Percentiles rank a stretch among this genome's conserved stretches.
These are phyloP conservation scores for Unio pictorum DNA, from an alignment of 2,888 invertebrate genomes.

Conservation along the genomic window DNA sequence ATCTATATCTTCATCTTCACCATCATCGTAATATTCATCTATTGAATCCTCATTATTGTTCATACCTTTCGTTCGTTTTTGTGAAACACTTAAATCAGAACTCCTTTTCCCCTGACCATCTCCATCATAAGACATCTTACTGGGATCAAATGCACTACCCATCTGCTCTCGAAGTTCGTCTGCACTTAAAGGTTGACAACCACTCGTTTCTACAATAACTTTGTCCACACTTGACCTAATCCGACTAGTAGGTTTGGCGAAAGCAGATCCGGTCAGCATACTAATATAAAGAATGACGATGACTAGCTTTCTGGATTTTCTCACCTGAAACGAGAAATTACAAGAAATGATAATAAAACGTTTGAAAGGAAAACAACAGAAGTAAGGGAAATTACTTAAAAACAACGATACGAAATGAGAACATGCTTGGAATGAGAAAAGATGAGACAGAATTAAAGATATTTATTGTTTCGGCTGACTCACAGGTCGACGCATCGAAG, in stretches of 20 bases:
- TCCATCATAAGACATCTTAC: constrained; percentile 50
- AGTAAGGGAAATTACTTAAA: too few species aligned
- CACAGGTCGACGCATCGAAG: too few species aligned
- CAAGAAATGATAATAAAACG: background rate
- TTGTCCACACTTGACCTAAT: constrained; percentile 19
- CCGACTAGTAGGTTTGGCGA: constrained; percentile 27
- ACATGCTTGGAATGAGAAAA: too few species aligned
- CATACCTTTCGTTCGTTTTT: constrained; percentile 30
- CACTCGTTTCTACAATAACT: constrained; percentile 28
- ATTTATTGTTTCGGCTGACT: too few species aligned
- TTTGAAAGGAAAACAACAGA: too few species aligned
- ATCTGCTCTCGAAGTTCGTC: constrained; percentile 44
- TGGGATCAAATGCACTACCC: constrained; percentile 50
- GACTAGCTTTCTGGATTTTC: constrained; percentile 34
- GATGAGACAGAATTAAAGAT: too few species aligned
- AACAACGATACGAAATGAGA: too few species aligned
- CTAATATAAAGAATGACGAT: constrained; percentile 32
- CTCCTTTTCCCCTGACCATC: constrained; percentile 12
- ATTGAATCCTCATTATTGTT: constrained; percentile 24
- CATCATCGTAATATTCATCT: constrained; percentile 14
- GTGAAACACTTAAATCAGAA: background rate
- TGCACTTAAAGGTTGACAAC: constrained; percentile 43
- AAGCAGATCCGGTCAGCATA: constrained; percentile 32
- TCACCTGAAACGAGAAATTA: constrained; percentile 32
- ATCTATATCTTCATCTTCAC: constrained; percentile 28